These are phyloP conservation scores for Eulemur rubriventer DNA, from an alignment of 2,797 vertebrate genomes.

Conservation along the genomic window DNA sequence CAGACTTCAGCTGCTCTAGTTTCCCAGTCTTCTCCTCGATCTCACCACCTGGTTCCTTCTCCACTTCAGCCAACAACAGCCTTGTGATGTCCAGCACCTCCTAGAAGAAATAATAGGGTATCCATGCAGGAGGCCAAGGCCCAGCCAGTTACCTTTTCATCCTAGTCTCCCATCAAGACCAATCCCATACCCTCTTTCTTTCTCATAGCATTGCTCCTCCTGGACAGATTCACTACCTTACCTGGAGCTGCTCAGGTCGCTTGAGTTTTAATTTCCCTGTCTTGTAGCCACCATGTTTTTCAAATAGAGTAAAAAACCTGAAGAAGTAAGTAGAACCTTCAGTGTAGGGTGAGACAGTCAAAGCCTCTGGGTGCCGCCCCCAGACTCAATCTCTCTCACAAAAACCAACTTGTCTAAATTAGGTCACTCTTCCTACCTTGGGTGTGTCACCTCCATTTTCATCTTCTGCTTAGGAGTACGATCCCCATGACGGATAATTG, in stretches of 20 bases:
- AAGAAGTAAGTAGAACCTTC: conserved; percentile 67
- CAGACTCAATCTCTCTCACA: neutral
- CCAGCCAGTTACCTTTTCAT: neutral
- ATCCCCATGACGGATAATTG: conserved; percentile 97
- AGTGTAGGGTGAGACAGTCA: neutral
- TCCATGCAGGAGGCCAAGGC: neutral
- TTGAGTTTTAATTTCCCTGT: conserved; percentile 98
- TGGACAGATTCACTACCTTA: conserved; percentile 75
- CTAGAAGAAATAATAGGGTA: conserved; percentile 81
- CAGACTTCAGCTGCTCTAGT: conserved; percentile 97
- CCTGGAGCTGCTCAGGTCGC: conserved; percentile 98
- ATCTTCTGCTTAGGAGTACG: conserved; percentile 99
- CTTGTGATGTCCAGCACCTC: conserved; percentile 98
- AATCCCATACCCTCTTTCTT: neutral
- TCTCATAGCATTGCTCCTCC: neutral
- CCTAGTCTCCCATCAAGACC: neutral
- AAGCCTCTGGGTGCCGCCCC: neutral
- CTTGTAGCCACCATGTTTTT: conserved; percentile 98
- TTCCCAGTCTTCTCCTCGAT: conserved; percentile 97
- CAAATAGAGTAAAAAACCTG: conserved; percentile 98
- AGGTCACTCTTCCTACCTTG: conserved; percentile 86
- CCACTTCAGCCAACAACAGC: conserved; percentile 93
- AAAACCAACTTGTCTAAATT: neutral
- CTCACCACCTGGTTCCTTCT: conserved; percentile 92
- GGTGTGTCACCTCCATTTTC: conserved; percentile 99